Evolutionary conservation across 2,797 vertebrate genomes (phyloP).

Genomic region (Galagoides demidoff): DNA sequence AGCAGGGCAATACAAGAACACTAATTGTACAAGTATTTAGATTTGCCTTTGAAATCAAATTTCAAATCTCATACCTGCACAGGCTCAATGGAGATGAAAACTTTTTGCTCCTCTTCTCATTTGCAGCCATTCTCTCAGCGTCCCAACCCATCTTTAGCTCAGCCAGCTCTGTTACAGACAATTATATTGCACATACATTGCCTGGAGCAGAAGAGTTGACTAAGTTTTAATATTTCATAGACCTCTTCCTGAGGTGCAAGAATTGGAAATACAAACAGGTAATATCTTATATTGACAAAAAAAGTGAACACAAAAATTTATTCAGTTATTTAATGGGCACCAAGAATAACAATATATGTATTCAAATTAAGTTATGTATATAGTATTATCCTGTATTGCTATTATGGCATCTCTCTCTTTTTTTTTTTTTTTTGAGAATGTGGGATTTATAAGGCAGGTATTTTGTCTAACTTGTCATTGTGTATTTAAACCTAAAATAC

Average conservation of each 20-base stretch:
- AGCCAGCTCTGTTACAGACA: neutral
- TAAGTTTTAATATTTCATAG: neutral
- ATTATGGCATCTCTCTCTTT: neutral
- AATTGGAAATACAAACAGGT: neutral
- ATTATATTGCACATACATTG: neutral
- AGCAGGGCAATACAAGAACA: neutral
- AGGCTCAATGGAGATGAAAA: neutral
- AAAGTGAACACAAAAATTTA: neutral
- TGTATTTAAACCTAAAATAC: neutral
- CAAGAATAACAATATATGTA: neutral
- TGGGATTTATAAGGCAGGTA: neutral
- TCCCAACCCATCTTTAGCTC: neutral
- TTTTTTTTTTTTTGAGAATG: neutral
- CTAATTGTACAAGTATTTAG: neutral
- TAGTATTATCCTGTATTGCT: neutral
- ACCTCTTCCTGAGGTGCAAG: neutral
- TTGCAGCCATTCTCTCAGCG: neutral
- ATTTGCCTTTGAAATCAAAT: slow-evolving; percentile 43
- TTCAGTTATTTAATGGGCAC: neutral
- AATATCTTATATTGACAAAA: neutral
- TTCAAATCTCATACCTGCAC: neutral
- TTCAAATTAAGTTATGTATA: neutral
- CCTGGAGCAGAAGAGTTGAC: neutral
- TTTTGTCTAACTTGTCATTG: neutral
- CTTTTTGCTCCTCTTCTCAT: neutral